phyloP scores from a whole-genome alignment of 1,140 invertebrate species.

The Saccostrea glomerata region DNA sequence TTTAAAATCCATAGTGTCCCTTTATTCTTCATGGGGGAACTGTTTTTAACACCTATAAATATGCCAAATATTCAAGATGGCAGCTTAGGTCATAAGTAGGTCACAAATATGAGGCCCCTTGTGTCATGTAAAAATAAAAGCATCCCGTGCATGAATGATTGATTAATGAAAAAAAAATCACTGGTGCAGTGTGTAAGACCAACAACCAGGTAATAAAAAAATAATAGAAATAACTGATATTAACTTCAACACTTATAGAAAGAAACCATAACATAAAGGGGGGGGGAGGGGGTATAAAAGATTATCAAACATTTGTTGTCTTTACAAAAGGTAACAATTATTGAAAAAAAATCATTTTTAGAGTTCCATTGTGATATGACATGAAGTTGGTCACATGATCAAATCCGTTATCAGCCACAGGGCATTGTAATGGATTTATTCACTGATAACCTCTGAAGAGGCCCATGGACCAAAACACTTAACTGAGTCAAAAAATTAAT shows the following conservation, averaged over 20 bases:
- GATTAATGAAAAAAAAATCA: background rate
- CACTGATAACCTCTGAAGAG: too few species aligned
- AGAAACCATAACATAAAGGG: background rate
- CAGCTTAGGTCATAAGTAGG: conserved; percentile 60
- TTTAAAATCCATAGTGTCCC: conserved; percentile 10
- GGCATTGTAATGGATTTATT: too few species aligned
- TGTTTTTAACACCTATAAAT: conserved; percentile 80
- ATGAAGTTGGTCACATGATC: too few species aligned
- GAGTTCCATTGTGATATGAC: too few species aligned
- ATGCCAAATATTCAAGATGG: conserved; percentile 83
- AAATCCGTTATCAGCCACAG: too few species aligned
- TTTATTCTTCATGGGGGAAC: background rate
- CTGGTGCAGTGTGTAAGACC: background rate
- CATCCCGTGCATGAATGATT: conserved; percentile 40
- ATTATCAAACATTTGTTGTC: too few species aligned
- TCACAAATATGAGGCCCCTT: conserved; percentile 64
- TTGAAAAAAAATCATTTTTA: too few species aligned
- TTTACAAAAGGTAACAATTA: too few species aligned
- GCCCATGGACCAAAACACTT: too few species aligned
- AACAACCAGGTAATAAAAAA: background rate
- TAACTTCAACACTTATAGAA: background rate
- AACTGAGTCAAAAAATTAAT: too few species aligned
- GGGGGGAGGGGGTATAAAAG: background rate
- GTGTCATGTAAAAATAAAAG: conserved; percentile 59
- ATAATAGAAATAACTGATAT: background rate